These are phyloP conservation scores for Scelioninae gen. 2 DNA, from an alignment of 2,888 invertebrate species.

Conservation along the genomic window DNA sequence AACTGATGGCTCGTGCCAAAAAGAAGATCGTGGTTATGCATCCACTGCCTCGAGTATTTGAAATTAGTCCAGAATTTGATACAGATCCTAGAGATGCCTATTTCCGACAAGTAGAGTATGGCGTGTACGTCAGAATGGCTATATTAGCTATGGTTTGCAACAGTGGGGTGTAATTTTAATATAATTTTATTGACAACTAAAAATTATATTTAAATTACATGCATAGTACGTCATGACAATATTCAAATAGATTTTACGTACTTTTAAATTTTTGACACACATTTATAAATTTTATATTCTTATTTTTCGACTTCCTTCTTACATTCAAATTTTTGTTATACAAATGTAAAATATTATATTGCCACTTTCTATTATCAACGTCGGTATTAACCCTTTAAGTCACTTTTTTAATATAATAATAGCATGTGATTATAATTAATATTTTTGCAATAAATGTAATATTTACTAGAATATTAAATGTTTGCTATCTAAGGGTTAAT, in stretches of 20 bases:
- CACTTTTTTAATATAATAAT: no score
- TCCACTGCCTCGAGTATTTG: conserved; percentile 94
- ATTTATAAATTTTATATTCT: no score
- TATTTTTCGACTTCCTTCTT: no score
- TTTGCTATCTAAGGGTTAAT: no score
- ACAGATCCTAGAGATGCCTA: conserved; percentile 98
- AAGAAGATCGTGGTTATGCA: conserved; percentile 97
- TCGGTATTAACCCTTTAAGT: no score
- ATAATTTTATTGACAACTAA: neutral
- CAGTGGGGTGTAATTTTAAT: conserved; percentile 49
- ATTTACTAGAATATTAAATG: no score
- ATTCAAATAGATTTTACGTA: neutral
- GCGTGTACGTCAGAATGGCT: conserved; percentile 99
- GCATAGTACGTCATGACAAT: neutral
- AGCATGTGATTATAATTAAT: no score
- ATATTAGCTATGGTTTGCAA: conserved; percentile 93
- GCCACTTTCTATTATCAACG: no score
- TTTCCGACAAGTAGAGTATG: conserved; percentile 98
- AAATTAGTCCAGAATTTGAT: conserved; percentile 97
- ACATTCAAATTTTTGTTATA: no score
- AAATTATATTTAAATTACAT: neutral
- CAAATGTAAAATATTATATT: no score
- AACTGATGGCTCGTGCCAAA: conserved; percentile 95
- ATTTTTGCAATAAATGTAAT: no score
- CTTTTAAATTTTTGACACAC: neutral